Evolutionary conservation across 30 jellyfish, hydroid and myxozoan genomes (phyloP), one percentile per base, ranked within the genome.

Genomic region (Aurelia coerulea): DNA sequence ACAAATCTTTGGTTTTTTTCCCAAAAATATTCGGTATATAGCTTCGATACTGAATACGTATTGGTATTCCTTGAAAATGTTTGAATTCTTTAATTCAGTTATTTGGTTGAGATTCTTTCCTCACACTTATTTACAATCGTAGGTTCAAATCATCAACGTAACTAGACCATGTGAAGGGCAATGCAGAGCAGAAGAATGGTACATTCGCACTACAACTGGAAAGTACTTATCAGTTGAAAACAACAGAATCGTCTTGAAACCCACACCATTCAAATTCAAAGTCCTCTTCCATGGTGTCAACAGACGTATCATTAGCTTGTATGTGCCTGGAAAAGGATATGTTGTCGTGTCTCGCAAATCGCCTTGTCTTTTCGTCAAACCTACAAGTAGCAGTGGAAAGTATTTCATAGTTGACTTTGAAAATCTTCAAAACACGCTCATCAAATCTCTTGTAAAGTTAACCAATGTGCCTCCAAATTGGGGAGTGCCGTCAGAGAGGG

Each of bases 141-240:
- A 86, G 89, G 79, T 86, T 18, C 75, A 72, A 13, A 86, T 86
- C 53, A 74, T 86, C 84, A 86, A 86, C 39, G 95, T 86, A 18
- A 86, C 89, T 7, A 37, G 53, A 42, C 95, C 95, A 41, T 86
- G 89, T 15, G 84, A 73, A 56, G 95, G 85, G 39, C 84, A 68
- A 11, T 76, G 91, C 91, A 68, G 88, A 54, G 37, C 78, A 2
- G 95, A 86, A 34, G 95, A 86, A 76, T 86, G 95, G 95, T 10
- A 62, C 65, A 53, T 86, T 39, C 53, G 67, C 12, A 37, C 95
- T 1, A 50, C 80, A 2, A 15, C 80, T 31, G 89, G 95, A 13
- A 86, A 75, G 49, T 86, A 86, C 89, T 52, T 86, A 71, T 51
- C 86, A 6, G 87, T 86, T 23, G 71, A 76, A 65, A 78, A 68